Conservation (phyloP, 2,888 invertebrate genomes). For the Andricus curvator region DNA sequence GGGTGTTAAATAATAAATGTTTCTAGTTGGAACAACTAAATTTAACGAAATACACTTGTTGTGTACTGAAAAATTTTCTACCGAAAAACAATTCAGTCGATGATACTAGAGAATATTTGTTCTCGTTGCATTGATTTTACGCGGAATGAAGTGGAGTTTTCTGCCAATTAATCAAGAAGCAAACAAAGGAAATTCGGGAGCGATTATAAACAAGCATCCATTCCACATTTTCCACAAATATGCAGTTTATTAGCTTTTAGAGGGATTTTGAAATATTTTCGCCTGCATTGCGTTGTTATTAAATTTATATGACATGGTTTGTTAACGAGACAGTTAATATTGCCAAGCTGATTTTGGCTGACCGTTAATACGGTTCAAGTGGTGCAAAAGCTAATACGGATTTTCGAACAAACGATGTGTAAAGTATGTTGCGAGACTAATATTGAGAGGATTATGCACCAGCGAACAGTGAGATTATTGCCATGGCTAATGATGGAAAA, state of each 20-base stretch:
- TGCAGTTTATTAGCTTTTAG: slow-evolving; percentile 37
- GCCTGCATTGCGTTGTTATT: slow-evolving; percentile 26
- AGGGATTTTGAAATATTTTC: slow-evolving; percentile 29
- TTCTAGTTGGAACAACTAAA: background rate
- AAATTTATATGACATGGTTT: slow-evolving; percentile 30
- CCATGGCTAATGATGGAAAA: slow-evolving; percentile 23
- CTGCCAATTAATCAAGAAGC: slow-evolving; percentile 37
- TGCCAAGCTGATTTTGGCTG: slow-evolving; percentile 10
- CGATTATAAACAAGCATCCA: slow-evolving; percentile 34
- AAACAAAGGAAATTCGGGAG: slow-evolving; percentile 36
- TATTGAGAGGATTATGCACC: slow-evolving; percentile 15
- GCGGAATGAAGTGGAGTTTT: slow-evolving; percentile 23
- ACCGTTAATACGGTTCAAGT: slow-evolving; percentile 24
- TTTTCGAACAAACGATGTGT: slow-evolving; percentile 13
- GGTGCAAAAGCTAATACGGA: slow-evolving; percentile 2
- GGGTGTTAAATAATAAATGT: background rate
- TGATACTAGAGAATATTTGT: slow-evolving; percentile 26
- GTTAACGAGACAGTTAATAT: slow-evolving; percentile 24
- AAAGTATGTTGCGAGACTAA: slow-evolving; percentile 11
- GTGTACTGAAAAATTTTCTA: background rate
- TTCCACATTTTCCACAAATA: slow-evolving; percentile 35
- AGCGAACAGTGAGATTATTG: slow-evolving; percentile 13
- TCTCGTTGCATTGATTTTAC: slow-evolving; percentile 36
- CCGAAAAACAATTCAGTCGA: slow-evolving; percentile 23
- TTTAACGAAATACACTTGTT: background rate